phyloP scores from a whole-genome alignment of 2,888 invertebrate genomes.

The Chouioia cunea region DNA sequence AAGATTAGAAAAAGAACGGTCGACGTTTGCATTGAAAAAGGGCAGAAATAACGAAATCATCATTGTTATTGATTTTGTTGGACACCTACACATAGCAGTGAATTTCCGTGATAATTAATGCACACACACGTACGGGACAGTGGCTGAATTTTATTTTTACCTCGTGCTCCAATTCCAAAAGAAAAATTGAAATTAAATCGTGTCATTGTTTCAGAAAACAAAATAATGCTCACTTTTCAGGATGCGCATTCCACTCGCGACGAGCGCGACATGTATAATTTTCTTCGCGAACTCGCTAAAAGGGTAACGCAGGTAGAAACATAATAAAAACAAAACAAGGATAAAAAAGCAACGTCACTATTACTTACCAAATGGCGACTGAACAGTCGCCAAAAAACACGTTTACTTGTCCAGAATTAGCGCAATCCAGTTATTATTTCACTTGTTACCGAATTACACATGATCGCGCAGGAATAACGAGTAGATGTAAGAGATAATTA shows the following conservation, averaged over 20 bases:
- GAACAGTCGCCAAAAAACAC: neutral
- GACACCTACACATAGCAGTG: slow-evolving; percentile 38
- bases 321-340: slow-evolving; percentile 42
- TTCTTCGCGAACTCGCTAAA: slow-evolving; percentile 37
- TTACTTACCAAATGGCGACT: slow-evolving; percentile 17
- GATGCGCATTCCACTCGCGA: too few species aligned
- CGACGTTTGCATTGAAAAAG: slow-evolving; percentile 34
- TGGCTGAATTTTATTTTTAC: slow-evolving; percentile 23
- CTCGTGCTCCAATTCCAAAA: neutral
- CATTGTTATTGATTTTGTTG: slow-evolving; percentile 49
- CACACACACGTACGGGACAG: slow-evolving; percentile 11
- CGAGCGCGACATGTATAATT: neutral
- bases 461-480: too few species aligned
- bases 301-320: slow-evolving; percentile 36
- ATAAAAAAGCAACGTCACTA: slow-evolving; percentile 7
- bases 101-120: slow-evolving; percentile 42
- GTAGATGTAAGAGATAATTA: neutral
- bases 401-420: too few species aligned
- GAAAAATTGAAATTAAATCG: too few species aligned
- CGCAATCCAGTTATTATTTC: too few species aligned
- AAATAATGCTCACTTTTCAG: too few species aligned
- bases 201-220: too few species aligned
- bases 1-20: neutral
- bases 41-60: slow-evolving; percentile 40
- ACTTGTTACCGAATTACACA: too few species aligned